Conservation (phyloP, 2,797 vertebrate genomes). For the Columba guinea region DNA sequence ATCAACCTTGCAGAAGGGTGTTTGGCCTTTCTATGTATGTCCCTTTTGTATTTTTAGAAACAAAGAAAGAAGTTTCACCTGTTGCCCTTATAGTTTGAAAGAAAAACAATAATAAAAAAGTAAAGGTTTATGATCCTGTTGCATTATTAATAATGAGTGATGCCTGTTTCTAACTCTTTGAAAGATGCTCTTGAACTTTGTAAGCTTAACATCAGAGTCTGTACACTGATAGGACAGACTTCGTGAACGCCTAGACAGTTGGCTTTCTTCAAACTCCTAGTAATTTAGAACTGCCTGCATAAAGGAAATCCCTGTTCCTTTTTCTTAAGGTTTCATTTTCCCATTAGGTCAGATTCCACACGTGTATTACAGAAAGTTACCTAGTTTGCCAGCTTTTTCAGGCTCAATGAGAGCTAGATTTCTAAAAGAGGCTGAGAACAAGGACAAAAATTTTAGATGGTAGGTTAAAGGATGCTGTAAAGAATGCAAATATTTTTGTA, state of each 20-base stretch:
- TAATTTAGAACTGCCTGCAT: background rate
- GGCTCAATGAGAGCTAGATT: background rate
- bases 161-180: background rate
- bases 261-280: background rate
- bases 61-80: background rate
- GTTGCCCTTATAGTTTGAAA: background rate
- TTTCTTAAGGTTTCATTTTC: background rate
- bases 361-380: background rate
- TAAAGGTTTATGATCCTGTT: background rate
- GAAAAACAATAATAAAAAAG: background rate
- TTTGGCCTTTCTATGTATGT: background rate
- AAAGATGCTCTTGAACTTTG: background rate
- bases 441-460: background rate
- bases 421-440: background rate
- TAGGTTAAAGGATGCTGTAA: background rate
- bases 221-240: background rate
- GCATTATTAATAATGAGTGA: background rate
- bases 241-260: background rate
- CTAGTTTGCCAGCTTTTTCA: background rate
- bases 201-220: background rate
- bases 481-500: background rate
- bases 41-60: background rate
- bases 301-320: background rate
- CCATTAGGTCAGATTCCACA: background rate
- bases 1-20: background rate